Base-by-base conservation (phyloP, 92 coral and sea anemone species). In the Zoanthus sansibaricus region DNA sequence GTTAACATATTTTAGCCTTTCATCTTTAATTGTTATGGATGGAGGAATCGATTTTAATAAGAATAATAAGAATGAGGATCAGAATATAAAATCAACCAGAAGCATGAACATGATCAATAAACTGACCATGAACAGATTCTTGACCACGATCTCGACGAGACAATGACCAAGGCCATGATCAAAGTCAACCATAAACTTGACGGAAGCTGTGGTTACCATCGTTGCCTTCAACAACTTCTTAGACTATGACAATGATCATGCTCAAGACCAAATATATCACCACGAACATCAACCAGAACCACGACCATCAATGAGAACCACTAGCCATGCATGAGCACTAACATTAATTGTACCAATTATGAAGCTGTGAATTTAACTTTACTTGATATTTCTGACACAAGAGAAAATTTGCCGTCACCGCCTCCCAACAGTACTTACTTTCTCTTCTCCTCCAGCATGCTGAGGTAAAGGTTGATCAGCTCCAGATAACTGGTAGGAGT, bases 401-500 rank as follows among this genome's bases (percentile, higher is more conserved):
- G 7, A 1, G 12, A 49, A 49, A 11, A 7, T 49, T 7, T 3
- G 10, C 7, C 55, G 4, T 7, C 7, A 7, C 55, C 69, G 9
- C 25, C 21, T n/a, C 69, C 32, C 9, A 0, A 0, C n/a, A 30
- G 3, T 49, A 42, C 94, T 82, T 91, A 96, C 99, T 92, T 97
- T 92, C 99, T 89, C 84, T 95, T 97, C 71, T 97, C 96, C 42
- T 97, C 97, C 62, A 97, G 85, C 99, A 97, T 97, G 62, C 95
- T 80, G 71, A 97, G 86, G 74, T 97, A 97, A 71, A 97, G 93
- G 93, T 95, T 97, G 75, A 97, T 97, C 52, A 97, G 92, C 91
- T 97, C 99, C 90, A 97, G 92, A 68, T 97, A 97, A 84, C 99
- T 97, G 49, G 99, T 97, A 5, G 99, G 99, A 8, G 99, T 97